phyloP scores from a whole-genome alignment of 2,113 vertebrate species.

The Melanerpes formicivorus region DNA sequence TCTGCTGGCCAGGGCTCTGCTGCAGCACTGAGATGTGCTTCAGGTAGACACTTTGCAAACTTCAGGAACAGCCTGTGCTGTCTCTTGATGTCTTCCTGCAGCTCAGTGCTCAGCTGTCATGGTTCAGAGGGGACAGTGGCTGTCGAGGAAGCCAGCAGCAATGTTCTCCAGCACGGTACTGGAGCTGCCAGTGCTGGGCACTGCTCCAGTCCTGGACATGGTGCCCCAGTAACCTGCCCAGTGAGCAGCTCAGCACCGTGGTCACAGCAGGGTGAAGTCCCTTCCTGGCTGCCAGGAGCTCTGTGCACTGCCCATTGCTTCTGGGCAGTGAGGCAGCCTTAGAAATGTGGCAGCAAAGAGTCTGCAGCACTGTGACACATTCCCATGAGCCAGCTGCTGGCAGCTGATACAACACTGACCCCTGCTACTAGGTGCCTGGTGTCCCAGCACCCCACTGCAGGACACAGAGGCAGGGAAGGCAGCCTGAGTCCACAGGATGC shows the following conservation, averaged over 20 bases:
- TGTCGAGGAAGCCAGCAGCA: not conserved
- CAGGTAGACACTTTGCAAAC: fast-evolving
- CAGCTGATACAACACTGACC: fast-evolving
- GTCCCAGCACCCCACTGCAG: not conserved
- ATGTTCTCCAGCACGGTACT: fast-evolving
- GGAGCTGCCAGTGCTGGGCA: not conserved
- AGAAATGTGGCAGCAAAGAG: not conserved
- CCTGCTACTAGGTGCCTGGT: fast-evolving
- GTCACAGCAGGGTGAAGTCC: fast-evolving
- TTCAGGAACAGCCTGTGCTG: not conserved
- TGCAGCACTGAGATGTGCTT: fast-evolving
- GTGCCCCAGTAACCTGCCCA: not conserved
- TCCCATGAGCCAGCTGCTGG: not conserved
- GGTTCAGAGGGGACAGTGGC: fast-evolving
- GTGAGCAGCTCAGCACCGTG: not conserved
- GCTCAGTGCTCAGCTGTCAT: not conserved
- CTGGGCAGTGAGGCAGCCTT: fast-evolving
- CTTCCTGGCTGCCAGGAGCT: not conserved
- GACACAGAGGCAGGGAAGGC: not conserved
- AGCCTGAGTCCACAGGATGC: not conserved
- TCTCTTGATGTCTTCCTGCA: fast-evolving
- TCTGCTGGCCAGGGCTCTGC: not conserved
- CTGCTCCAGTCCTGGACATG: not conserved
- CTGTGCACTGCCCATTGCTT: not conserved
- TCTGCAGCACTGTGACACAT: fast-evolving